A percentile compares a stretch with the other conserved stretches of the same genome.
Evolutionary conservation across 2,888 invertebrate genomes (phyloP).

Genomic region (Exephanes ischioxanthus): DNA sequence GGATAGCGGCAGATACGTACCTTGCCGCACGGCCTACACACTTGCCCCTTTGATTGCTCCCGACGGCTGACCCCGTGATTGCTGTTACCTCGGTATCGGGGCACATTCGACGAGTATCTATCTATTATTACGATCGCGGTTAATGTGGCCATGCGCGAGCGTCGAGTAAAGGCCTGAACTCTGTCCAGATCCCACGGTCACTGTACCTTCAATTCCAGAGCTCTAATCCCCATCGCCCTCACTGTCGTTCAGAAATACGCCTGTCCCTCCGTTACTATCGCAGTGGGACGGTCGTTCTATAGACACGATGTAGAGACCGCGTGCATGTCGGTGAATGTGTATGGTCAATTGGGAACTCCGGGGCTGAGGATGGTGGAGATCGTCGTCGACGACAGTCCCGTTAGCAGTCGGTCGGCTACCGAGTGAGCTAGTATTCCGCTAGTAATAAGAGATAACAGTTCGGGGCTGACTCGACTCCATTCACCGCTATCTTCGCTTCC

Average conservation of each 20-base stretch:
- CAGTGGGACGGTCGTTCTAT: background rate
- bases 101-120: background rate
- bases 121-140: slow-evolving; percentile 34
- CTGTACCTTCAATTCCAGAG: background rate
- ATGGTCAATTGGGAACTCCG: slow-evolving; percentile 32
- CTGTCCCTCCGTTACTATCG: background rate
- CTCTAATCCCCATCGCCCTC: background rate
- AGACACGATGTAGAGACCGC: background rate
- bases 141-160: slow-evolving; percentile 15
- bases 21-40: background rate
- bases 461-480: slow-evolving; percentile 52
- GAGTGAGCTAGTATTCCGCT: slow-evolving; percentile 18
- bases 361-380: slow-evolving; percentile 35
- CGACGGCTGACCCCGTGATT: slow-evolving; percentile 50
- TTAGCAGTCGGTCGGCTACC: slow-evolving; percentile 14
- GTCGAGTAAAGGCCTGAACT: slow-evolving; percentile 18
- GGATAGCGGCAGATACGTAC: slow-evolving; percentile 13
- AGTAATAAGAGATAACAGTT: slow-evolving; percentile 61
- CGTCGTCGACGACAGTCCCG: slow-evolving; percentile 28
- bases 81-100: slow-evolving; percentile 17
- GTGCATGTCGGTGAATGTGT: slow-evolving; percentile 10
- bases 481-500: slow-evolving; percentile 45
- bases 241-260: background rate
- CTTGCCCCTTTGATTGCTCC: slow-evolving; percentile 1
- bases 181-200: background rate